Evolutionary conservation across 2,888 invertebrate genomes (phyloP).

Genomic region (Urechis unicinctus): DNA sequence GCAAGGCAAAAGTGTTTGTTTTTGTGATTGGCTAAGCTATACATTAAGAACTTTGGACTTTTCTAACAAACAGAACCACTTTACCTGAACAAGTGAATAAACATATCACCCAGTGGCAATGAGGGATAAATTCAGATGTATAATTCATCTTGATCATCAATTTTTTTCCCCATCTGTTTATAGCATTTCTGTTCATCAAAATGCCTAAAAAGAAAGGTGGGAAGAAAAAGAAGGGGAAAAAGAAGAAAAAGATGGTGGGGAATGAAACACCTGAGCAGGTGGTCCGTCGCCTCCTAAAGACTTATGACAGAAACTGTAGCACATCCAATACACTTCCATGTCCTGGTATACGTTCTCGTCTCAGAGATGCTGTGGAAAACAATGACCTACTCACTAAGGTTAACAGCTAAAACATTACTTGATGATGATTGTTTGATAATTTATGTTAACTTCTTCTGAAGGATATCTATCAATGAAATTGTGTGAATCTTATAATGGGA

Average conservation of each 20-base stretch:
- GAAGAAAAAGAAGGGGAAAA: slow-evolving; percentile 8
- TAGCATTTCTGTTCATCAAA: too few species aligned
- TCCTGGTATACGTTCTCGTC: neutral
- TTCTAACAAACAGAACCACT: too few species aligned
- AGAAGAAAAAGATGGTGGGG: slow-evolving; percentile 2
- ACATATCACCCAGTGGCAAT: too few species aligned
- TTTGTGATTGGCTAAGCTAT: too few species aligned
- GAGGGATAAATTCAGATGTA: too few species aligned
- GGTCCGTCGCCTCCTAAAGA: slow-evolving; percentile 1
- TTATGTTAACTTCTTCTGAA: slow-evolving; percentile 1
- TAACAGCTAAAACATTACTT: too few species aligned
- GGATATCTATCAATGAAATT: slow-evolving; percentile 1
- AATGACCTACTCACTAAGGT: neutral
- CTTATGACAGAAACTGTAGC: neutral
- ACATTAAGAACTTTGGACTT: too few species aligned
- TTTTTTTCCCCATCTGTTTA: too few species aligned
- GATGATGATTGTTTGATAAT: too few species aligned
- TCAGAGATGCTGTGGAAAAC: neutral
- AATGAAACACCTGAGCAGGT: slow-evolving; percentile 8
- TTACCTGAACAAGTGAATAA: too few species aligned
- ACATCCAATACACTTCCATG: neutral
- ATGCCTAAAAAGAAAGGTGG: slow-evolving; percentile 3
- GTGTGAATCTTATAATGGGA: slow-evolving; percentile 2
- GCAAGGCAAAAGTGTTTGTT: too few species aligned
- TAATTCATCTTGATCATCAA: too few species aligned